Evolutionary conservation across 2,797 vertebrate genomes (phyloP), one percentile per base, ranked within the genome.

Genomic region (Simalia tracyae): DNA sequence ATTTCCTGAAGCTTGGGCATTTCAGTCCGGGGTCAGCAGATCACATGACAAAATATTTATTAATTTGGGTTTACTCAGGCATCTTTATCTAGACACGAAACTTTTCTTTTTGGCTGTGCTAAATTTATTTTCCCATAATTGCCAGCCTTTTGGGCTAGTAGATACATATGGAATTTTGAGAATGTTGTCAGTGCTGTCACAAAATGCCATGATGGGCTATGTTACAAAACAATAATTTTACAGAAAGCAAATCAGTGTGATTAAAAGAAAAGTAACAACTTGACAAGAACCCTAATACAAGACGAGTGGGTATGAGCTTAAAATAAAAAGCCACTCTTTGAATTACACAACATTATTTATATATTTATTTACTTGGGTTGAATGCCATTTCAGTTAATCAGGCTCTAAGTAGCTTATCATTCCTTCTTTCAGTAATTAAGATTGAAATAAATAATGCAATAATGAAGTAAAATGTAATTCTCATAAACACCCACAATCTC

Each of bases 51-150:
- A 22, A 96, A 93, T 94, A 92, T 93, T 4, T 91, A 94, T 94
- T 94, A 93, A 94, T 26, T 93, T 96, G 90, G 63, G 91, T 72
- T 76, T 90, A 87, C 81, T 28, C 57, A 90, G 60, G 90, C 24
- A 94, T 94, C 95, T 95, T 90, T 57, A 91, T 94, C 95, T 95
- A 94, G 89, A 92, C 89, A 88, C 6, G 94, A 89, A 92, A 93
- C 66, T 72, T 93, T 92, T 88, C 91, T 95, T 94, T 72, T 90
- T 95, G 91, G 87, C 95, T 93, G 93, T 66, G 46, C 59, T 93
- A 63, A 90, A 54, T 15, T 89, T 88, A 24, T 87, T 90, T 72
- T 28, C 19, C 17, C 8, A 46, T 46, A 81, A 8, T 81, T 81
- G 36, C 72, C 36, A 81, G 42, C 19, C 36, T 46, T 46, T 81